A percentile compares a stretch with the other conserved stretches of the same genome.
Evolutionary conservation across 2,888 invertebrate species (phyloP).

Genomic region (Synergus laeviventris): DNA sequence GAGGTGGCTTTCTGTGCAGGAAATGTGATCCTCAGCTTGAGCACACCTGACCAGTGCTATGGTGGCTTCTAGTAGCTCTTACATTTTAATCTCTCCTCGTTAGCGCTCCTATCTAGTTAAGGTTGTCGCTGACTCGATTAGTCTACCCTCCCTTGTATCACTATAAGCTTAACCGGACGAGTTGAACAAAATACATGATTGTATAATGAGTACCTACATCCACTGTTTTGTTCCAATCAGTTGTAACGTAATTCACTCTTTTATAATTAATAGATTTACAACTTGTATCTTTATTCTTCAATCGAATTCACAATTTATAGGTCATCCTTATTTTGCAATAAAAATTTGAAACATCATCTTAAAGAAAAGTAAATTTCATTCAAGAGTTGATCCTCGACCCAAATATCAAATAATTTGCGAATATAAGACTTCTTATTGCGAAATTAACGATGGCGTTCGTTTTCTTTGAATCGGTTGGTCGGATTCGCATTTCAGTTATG

Average conservation of each 20-base stretch:
- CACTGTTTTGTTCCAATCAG: not conserved
- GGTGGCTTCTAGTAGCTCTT: not conserved
- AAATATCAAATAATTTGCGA: not conserved
- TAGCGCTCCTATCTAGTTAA: not conserved
- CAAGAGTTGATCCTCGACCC: not conserved
- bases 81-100: not conserved
- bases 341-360: not conserved
- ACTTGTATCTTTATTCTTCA: too few relatives aligned
- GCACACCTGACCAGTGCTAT: too few relatives aligned
- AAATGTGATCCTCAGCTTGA: not conserved
- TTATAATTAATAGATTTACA: not conserved
- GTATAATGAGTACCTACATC: not conserved
- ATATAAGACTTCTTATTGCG: not conserved
- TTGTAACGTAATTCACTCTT: not conserved
- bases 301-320: too few relatives aligned
- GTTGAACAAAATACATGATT: not conserved
- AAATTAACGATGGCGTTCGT: not conserved
- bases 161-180: not conserved
- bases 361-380: not conserved
- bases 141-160: not conserved
- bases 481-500: conserved; percentile 9
- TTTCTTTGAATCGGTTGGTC: not conserved
- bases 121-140: not conserved
- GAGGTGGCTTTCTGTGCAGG: not conserved
- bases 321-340: too few relatives aligned